Conservation (phyloP, 2,113 vertebrate species). For the Crotalus tigris region DNA sequence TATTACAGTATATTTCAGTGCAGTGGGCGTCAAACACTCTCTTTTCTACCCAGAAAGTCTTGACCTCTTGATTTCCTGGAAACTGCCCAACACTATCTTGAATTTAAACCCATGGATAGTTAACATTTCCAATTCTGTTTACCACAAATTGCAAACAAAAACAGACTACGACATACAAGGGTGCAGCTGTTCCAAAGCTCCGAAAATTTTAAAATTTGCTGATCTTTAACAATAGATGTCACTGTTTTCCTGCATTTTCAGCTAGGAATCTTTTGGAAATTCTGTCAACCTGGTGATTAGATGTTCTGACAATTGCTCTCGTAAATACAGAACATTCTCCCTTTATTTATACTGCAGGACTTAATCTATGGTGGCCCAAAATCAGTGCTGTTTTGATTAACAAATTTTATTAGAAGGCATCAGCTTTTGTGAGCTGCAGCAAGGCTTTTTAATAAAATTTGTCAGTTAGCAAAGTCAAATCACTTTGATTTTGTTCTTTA, state of each 20-base stretch:
- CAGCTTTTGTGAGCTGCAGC: not conserved
- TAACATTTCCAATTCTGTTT: not conserved
- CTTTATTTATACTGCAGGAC: not conserved
- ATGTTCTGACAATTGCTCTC: not conserved
- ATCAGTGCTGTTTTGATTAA: not conserved
- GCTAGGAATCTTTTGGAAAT: not conserved
- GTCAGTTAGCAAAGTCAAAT: not conserved
- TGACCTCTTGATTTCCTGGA: not conserved
- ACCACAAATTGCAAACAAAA: not conserved
- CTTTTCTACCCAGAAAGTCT: not conserved
- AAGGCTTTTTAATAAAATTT: not conserved
- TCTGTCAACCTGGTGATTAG: not conserved
- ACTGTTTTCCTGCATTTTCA: constrained; percentile 24
- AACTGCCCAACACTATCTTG: too few species aligned
- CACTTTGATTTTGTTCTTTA: not conserved
- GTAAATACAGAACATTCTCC: too few species aligned
- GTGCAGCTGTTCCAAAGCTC: not conserved
- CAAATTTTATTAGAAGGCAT: not conserved
- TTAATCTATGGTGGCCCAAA: not conserved
- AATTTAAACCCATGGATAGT: not conserved
- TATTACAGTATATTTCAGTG: not conserved
- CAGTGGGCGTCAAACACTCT: too few species aligned
- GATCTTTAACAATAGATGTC: constrained; percentile 28
- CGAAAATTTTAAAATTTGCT: not conserved
- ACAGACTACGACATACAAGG: not conserved